Conservation (phyloP, 37 sponge, comb jelly and placozoan species). For the Cladorhizidae sp. region DNA sequence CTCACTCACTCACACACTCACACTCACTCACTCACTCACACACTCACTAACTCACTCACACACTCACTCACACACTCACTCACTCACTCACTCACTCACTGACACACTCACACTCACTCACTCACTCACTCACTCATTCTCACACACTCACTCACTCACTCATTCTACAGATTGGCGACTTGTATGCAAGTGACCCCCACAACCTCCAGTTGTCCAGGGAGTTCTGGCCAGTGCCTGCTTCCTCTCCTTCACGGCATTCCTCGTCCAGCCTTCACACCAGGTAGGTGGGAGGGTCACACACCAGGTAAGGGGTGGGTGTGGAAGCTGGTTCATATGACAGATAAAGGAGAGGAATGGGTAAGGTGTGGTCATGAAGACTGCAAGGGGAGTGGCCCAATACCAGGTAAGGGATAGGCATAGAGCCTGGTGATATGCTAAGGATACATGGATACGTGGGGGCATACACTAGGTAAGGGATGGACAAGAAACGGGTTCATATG, state of each 20-base stretch:
- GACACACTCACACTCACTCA: not conserved
- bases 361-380: no score
- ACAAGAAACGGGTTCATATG: no score
- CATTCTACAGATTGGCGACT: slow-evolving; percentile 69
- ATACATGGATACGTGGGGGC: no score
- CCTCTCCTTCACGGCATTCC: not conserved
- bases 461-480: no score
- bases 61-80: slow-evolving; percentile 27
- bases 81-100: slow-evolving; percentile 15
- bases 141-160: not conserved
- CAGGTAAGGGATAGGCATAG: no score
- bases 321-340: no score
- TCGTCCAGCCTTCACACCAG: not conserved
- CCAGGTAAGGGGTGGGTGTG: no score
- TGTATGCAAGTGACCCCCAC: slow-evolving; percentile 58
- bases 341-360: no score
- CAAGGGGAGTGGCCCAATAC: no score
- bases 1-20: slow-evolving; percentile 31
- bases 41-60: slow-evolving; percentile 15
- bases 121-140: not conserved
- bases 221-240: slow-evolving; percentile 58
- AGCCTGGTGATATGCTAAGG: no score
- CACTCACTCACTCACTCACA: slow-evolving; percentile 22
- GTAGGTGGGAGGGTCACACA: not conserved
- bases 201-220: slow-evolving; percentile 60